Percentiles rank a stretch among this genome's conserved stretches.
These are phyloP conservation scores for Mallotus villosus DNA, from an alignment of 2,797 vertebrate species.

Conservation along the genomic window DNA sequence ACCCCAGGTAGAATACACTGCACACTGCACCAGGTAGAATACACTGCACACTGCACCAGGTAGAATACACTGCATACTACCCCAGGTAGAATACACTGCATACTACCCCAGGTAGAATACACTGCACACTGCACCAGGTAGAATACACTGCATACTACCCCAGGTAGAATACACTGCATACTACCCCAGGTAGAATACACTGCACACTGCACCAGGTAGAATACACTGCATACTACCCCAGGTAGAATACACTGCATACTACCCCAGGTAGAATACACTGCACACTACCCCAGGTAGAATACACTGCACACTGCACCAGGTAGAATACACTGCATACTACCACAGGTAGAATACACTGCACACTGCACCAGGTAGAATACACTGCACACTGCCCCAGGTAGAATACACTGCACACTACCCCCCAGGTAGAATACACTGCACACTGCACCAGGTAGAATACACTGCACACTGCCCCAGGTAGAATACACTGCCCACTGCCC, in stretches of 20 bases:
- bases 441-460: neutral
- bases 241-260: too few relatives aligned
- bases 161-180: conserved; percentile 73
- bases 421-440: too few relatives aligned
- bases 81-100: neutral
- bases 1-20: too few relatives aligned
- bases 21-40: too few relatives aligned
- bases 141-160: conserved; percentile 96
- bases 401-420: neutral
- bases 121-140: too few relatives aligned
- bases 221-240: too few relatives aligned
- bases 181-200: neutral
- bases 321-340: neutral
- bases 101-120: neutral
- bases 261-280: too few relatives aligned
- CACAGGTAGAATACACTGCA: neutral
- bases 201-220: neutral
- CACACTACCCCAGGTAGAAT: conserved; percentile 93
- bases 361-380: conserved; percentile 61
- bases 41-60: neutral
- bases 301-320: neutral
- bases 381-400: conserved; percentile 96
- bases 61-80: neutral
- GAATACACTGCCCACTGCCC: too few relatives aligned
- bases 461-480: neutral